Conservation (phyloP, 2,113 vertebrate genomes). For the Rallus limicola region DNA sequence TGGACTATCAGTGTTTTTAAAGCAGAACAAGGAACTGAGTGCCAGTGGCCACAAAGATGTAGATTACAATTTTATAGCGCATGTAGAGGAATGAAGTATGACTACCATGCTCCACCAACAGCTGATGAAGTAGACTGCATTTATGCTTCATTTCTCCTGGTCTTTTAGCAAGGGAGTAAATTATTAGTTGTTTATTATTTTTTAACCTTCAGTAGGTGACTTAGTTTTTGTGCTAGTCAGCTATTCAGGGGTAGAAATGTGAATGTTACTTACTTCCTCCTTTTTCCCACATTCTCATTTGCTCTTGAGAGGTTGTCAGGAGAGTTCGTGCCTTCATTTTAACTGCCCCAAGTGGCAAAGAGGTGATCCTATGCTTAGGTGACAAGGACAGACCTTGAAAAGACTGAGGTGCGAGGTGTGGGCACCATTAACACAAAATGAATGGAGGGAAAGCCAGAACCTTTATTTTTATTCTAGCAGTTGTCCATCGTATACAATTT, state of each 20-base stretch:
- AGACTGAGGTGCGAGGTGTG: not conserved
- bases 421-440: not conserved
- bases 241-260: not conserved
- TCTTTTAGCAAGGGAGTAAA: constrained; percentile 24
- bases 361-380: not conserved
- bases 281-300: not conserved
- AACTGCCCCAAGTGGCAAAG: not conserved
- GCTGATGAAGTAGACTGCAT: not conserved
- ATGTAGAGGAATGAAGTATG: not conserved
- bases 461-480: not conserved
- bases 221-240: constrained; percentile 28
- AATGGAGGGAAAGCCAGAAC: not conserved
- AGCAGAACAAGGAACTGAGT: constrained; percentile 16
- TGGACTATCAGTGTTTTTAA: not conserved
- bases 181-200: constrained; percentile 50
- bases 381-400: not conserved
- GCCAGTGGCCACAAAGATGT: constrained; percentile 17
- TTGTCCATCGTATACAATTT: not conserved
- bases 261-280: constrained; percentile 1
- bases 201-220: constrained; percentile 30
- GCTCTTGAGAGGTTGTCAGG: not conserved
- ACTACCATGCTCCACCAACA: not conserved
- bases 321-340: not conserved
- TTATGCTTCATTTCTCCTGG: constrained; percentile 29
- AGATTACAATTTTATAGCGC: constrained; percentile 3